phyloP scores from a whole-genome alignment of 2,888 invertebrate species.

The Adineta ricciae region DNA sequence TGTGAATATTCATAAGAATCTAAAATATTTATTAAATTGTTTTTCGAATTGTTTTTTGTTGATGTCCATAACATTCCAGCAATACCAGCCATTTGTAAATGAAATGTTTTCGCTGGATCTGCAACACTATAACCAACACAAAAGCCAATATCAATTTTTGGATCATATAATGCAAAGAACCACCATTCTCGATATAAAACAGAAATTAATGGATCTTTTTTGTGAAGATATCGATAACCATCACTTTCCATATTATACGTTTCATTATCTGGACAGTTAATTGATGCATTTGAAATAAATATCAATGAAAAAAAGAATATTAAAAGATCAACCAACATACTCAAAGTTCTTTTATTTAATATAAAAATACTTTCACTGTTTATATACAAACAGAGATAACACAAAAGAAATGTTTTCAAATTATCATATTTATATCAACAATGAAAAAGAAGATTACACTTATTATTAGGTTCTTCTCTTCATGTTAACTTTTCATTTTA shows the following conservation, averaged over 20 bases:
- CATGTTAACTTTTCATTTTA: no score
- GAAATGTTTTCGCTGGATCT: not conserved
- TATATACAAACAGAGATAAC: no score
- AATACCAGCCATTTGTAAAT: not conserved
- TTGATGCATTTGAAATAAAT: not conserved
- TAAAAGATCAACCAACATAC: no score
- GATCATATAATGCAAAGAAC: not conserved
- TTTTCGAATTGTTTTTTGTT: not conserved
- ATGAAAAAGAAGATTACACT: no score
- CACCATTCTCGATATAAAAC: not conserved
- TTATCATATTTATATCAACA: no score
- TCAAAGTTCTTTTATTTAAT: no score
- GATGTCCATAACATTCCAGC: not conserved
- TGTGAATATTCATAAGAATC: no score
- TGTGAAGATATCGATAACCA: not conserved
- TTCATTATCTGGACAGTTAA: not conserved
- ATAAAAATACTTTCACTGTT: no score
- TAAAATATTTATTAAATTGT: no score
- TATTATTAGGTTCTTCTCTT: no score
- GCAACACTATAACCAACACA: not conserved
- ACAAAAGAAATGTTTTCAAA: no score
- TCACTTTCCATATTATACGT: not conserved
- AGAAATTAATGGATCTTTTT: not conserved
- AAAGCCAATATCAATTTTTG: not conserved
- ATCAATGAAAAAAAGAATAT: no score